A percentile compares a stretch with the other conserved stretches of the same genome.
These are phyloP conservation scores for Stictocephala bisonia DNA, from an alignment of 2,888 invertebrate genomes.

Conservation along the genomic window DNA sequence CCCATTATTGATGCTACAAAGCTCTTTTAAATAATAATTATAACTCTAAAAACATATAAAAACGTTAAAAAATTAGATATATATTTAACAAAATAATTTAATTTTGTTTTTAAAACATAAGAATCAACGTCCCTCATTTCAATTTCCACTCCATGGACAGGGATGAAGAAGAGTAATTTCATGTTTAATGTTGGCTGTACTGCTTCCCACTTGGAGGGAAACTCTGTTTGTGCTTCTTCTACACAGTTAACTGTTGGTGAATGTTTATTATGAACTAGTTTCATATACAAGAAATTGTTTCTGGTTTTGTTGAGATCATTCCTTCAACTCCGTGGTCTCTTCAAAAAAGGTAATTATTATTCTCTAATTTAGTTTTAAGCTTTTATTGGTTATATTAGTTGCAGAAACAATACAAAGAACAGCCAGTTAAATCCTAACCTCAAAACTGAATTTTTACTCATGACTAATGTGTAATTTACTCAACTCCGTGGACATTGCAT, in stretches of 20 bases:
- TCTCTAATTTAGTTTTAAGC: too few relatives aligned
- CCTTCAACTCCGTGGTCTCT: slow-evolving; percentile 17
- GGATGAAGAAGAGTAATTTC: slow-evolving; percentile 27
- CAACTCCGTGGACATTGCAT: slow-evolving; percentile 36
- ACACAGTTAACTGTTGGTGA: neutral
- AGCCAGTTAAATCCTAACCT: slow-evolving; percentile 2
- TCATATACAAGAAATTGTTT: neutral
- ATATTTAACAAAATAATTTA: neutral
- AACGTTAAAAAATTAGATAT: slow-evolving; percentile 5
- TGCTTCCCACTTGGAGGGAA: slow-evolving; percentile 31
- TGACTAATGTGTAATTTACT: slow-evolving; percentile 27
- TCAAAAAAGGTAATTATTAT: slow-evolving; percentile 22
- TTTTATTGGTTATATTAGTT: neutral
- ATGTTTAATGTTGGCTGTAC: slow-evolving; percentile 33
- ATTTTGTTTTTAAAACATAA: neutral
- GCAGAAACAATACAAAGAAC: neutral
- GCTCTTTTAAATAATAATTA: slow-evolving; percentile 11
- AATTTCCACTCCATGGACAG: slow-evolving; percentile 29
- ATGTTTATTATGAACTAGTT: neutral
- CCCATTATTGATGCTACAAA: neutral
- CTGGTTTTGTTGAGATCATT: slow-evolving; percentile 12
- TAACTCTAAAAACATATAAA: neutral
- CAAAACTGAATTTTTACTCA: neutral
- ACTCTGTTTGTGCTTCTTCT: neutral
- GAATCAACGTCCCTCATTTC: slow-evolving; percentile 19